Evolutionary conservation across 1,140 invertebrate species (phyloP).

Genomic region (Hormaphis cornu): DNA sequence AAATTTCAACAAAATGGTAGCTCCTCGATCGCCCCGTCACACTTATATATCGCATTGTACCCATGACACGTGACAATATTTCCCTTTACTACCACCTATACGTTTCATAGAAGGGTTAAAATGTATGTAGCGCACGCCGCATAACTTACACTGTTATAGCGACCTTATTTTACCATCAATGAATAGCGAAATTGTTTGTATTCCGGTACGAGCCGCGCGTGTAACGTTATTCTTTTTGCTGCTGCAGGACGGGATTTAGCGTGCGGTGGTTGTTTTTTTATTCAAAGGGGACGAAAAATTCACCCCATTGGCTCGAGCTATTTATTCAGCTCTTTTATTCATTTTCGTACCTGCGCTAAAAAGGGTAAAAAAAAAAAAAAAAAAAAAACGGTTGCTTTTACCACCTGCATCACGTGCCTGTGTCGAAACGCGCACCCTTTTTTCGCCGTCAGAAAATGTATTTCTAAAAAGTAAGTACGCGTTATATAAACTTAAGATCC

Average conservation of each 20-base stretch:
- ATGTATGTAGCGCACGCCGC: constrained; percentile 20
- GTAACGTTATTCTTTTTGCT: constrained; percentile 3
- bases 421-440: constrained; percentile 24
- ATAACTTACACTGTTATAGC: neutral
- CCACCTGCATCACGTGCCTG: constrained; percentile 27
- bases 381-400: constrained; percentile 19
- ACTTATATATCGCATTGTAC: neutral
- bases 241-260: neutral
- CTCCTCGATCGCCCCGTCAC: too few relatives aligned
- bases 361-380: constrained; percentile 20
- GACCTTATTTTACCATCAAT: constrained; percentile 4
- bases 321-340: constrained; percentile 30
- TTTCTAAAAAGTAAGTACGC: constrained; percentile 2
- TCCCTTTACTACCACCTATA: constrained; percentile 15
- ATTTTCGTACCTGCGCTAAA: constrained; percentile 12
- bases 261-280: constrained; percentile 6
- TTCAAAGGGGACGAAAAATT: constrained; percentile 1
- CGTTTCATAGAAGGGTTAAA: constrained; percentile 16
- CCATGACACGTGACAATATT: constrained; percentile 19
- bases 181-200: constrained; percentile 25
- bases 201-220: constrained; percentile 8
- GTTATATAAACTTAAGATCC: constrained; percentile 14
- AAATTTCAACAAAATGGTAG: constrained; percentile 11
- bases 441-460: constrained; percentile 12
- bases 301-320: constrained; percentile 30